Base-by-base conservation (phyloP, 2,113 vertebrate species). In the Toxotes jaculatrix region DNA sequence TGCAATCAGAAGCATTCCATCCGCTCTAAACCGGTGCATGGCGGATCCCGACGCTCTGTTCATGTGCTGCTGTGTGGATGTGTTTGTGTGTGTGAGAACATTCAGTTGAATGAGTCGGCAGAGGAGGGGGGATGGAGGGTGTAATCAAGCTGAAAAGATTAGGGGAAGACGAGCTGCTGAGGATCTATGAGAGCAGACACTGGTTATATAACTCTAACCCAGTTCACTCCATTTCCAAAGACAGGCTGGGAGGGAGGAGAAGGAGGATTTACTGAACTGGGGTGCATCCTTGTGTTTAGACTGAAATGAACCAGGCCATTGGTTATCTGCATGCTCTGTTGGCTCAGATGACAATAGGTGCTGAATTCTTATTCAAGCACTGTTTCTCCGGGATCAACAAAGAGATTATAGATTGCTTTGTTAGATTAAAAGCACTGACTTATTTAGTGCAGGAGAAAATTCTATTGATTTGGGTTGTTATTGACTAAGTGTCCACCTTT, bases 81-180 rank as follows among this genome's bases (percentile, higher is more conserved):
- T 23, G 31, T 36, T 49, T 55, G 77, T 78, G 83, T 78, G 78
- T 79, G 74, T 86, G 82, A 91, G 87, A 53, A 66, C 73, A 82
- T 69, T 74, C 78, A 73, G 64, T 64, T 87, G 80, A 90, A 78
- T 89, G 92, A 91, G 82, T 85, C 21, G 79, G 63, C 85, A 80
- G 84, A 84, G 79, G 82, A 84, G 87, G 85, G 85, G 80, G 80
- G 87, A 85, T 73, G 88, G 82, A 82, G 82, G 86, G 91, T 79
- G 87, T 87, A 92, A 94, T 94, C 90, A 93, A 94, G 93, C 94
- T 91, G 93, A 94, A 95, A 85, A 92, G 92, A 95, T 95, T 94
- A 95, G 87, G 85, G 84, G 88, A 94, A 92, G 94, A 93, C 64
- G 91, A 93, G 89, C 87, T 87, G 79, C 90, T 78, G 89, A 92